Evolutionary conservation across 2,113 vertebrate species (phyloP), one percentile per base, ranked within the genome.

Genomic region (Sorex araneus): DNA sequence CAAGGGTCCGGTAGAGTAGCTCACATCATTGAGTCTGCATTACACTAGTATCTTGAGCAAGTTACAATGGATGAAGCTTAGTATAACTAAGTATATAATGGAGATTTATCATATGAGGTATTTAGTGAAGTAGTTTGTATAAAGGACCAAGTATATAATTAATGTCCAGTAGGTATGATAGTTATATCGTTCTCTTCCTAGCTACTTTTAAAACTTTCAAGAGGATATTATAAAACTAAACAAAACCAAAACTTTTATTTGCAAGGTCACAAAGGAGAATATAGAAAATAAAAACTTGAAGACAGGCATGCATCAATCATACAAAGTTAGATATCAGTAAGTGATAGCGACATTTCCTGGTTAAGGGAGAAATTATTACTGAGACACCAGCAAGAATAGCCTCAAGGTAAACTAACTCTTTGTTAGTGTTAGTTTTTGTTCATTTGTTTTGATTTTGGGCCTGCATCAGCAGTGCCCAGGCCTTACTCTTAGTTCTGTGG

Each of bases 181-280:
- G 73, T 64, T 80, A 21, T 63, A 54, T 18, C 21, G 34, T 7
- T 81, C 27, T 87, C 27, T 71, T 84, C 40, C 43, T 6, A 73
- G 25, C 8, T 69, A 28, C 45, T 77, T 91, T 66, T 45, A 77
- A 95, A 92, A 64, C 18, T 69, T 93, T 80, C 43, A 76, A 77
- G 34, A 76, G 28, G 43, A 23, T 87, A 32, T 75, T 66, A 3
- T 66, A 30, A 63, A 66, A 66, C 28, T 16, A 92, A 93, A 93
- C 57, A 84, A 78, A 90, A 85, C 13, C 34, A 79, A 92, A 92
- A 80, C 10, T 32, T 32, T 25, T 32, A 40, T 67, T 67, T 50
- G 43, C 25, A 71, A 90, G 23, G 1, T 77, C 25, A 16, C 43
- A 32, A 89, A 93, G 75, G 69, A 83, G 10, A 87, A 67, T 18